These are phyloP conservation scores for Argyrosomus regius DNA, from an alignment of 2,797 vertebrate genomes.

Conservation along the genomic window DNA sequence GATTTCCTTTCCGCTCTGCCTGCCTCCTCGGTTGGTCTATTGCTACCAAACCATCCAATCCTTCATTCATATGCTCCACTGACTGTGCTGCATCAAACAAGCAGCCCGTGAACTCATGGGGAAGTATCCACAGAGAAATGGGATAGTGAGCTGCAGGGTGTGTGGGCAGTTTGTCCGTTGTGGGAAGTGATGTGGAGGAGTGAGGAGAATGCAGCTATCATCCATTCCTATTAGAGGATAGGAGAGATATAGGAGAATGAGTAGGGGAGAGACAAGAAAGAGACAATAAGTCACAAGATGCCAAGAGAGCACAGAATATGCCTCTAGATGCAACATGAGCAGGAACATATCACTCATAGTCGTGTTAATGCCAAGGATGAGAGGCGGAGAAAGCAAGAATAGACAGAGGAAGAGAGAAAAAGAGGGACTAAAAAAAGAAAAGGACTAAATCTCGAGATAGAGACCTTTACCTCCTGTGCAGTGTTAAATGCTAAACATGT, in stretches of 20 bases:
- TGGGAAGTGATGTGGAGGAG: conserved; percentile 42
- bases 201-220: conserved; percentile 61
- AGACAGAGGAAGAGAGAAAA: conserved; percentile 5
- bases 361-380: conserved; percentile 24
- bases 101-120: conserved; percentile 25
- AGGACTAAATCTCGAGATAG: conserved; percentile 17
- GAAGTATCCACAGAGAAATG: conserved; percentile 36
- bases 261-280: conserved; percentile 10
- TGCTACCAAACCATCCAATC: conserved; percentile 40
- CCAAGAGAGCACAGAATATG: conserved; percentile 46
- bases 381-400: neutral
- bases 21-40: conserved; percentile 15
- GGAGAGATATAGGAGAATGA: conserved; percentile 13
- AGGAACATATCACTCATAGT: conserved; percentile 42
- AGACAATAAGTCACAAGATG: conserved; percentile 58
- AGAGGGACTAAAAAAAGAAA: conserved; percentile 1
- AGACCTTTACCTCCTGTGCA: conserved; percentile 59
- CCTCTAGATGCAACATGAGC: conserved; percentile 23
- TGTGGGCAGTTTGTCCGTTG: conserved; percentile 25
- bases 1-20: conserved; percentile 25
- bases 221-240: conserved; percentile 64
- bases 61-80: conserved; percentile 64
- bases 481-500: conserved; percentile 75
- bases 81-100: conserved; percentile 52
- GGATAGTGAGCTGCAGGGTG: conserved; percentile 27